Conservation (phyloP, 2,797 vertebrate species). For the Pseudochaenichthys georgianus region DNA sequence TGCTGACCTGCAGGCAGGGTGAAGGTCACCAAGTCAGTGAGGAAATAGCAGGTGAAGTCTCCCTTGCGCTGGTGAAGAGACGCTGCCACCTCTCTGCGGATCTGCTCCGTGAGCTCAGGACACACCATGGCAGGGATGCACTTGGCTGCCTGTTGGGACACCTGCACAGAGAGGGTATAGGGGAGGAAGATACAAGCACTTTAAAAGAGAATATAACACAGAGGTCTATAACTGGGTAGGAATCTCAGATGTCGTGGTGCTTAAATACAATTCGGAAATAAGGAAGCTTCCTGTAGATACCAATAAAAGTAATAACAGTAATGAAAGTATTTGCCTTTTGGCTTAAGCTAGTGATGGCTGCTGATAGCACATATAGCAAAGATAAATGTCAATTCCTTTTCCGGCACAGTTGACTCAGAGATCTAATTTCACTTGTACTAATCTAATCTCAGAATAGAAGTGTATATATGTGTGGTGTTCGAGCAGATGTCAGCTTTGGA, state of each 20-base stretch:
- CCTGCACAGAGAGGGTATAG: conserved; percentile 79
- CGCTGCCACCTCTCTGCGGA: conserved; percentile 95
- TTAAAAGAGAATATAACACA: background rate
- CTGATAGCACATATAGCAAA: background rate
- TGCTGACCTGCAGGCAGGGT: conserved; percentile 94
- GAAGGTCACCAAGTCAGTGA: conserved; percentile 97
- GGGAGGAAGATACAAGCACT: background rate
- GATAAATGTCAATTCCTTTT: no score
- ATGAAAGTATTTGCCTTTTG: background rate
- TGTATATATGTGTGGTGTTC: conserved; percentile 22
- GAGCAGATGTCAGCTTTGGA: conserved; percentile 24
- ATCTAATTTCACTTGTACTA: conserved; percentile 27
- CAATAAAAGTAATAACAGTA: background rate
- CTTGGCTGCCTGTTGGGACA: conserved; percentile 96
- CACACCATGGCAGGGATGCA: conserved; percentile 99
- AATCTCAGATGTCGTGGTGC: background rate
- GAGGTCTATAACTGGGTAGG: background rate
- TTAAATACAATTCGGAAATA: background rate
- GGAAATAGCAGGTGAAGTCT: conserved; percentile 97
- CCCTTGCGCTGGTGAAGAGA: conserved; percentile 97
- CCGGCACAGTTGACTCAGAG: conserved; percentile 3
- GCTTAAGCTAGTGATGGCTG: background rate
- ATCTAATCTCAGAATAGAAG: conserved; percentile 24
- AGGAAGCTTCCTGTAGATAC: background rate
- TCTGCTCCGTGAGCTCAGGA: conserved; percentile 97